Evolutionary conservation across 2,888 invertebrate genomes (phyloP).

Genomic region (Lasiommata megera): DNA sequence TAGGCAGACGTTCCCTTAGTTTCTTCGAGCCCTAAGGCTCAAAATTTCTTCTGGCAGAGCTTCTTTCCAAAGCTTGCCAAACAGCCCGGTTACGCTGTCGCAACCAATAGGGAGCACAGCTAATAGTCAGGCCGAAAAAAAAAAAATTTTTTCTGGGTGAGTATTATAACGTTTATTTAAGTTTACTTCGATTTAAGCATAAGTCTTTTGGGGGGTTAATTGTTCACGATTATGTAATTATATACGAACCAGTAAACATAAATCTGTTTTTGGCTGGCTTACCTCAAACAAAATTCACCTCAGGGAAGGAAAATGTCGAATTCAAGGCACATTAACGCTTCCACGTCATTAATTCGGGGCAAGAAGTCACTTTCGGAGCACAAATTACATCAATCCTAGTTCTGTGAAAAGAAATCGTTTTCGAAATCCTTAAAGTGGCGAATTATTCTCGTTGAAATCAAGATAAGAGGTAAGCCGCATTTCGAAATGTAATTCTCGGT

Average conservation of each 20-base stretch:
- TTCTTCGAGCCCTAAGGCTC: too few species aligned
- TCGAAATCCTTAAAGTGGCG: slow-evolving; percentile 53
- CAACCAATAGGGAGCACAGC: too few species aligned
- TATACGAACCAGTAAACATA: neutral
- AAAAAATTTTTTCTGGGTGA: too few species aligned
- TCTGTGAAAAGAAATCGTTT: slow-evolving; percentile 42
- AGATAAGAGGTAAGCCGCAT: slow-evolving; percentile 5
- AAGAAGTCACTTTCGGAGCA: slow-evolving; percentile 51
- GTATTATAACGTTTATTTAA: too few species aligned
- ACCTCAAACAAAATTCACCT: slow-evolving; percentile 10
- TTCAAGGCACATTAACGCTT: slow-evolving; percentile 35
- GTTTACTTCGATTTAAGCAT: too few species aligned
- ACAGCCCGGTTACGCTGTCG: too few species aligned
- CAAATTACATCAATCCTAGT: slow-evolving; percentile 67
- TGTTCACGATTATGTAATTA: too few species aligned
- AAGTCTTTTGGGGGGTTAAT: too few species aligned
- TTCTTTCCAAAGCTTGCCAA: too few species aligned
- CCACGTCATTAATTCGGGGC: slow-evolving; percentile 59
- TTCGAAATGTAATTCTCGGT: slow-evolving; percentile 10
- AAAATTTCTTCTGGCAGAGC: too few species aligned
- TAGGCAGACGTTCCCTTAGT: too few species aligned
- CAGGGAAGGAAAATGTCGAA: slow-evolving; percentile 25
- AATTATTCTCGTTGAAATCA: slow-evolving; percentile 42
- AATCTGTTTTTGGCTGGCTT: neutral
- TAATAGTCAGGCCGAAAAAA: too few species aligned